Base-by-base conservation (phyloP, 2,113 vertebrate species). In the Salvelinus fontinalis region DNA sequence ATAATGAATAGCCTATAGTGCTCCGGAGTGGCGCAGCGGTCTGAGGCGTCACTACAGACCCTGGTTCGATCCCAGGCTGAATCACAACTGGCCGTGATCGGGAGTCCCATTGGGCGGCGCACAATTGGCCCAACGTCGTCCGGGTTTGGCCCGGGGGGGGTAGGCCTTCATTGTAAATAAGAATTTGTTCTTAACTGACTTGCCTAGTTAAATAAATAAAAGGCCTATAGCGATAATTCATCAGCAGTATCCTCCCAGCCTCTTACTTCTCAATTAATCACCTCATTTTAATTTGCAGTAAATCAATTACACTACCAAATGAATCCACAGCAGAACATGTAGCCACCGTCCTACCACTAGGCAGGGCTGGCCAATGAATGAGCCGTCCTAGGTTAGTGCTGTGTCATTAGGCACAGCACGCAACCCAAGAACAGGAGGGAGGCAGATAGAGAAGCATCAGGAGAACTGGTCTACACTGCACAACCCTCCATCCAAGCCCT, bases 401-500 rank as follows among this genome's bases (percentile, higher is more conserved):
- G 59, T 2, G 34, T 48, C 22, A 24, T 48, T 89, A 83, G 51
- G 78, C 82, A 80, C 67, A 70, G 82, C 73, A n/a, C 64, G 75
- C 79, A 49, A 75, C 79, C 80, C 75, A 49, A 59, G 31, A 75
- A 73, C 70, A 70, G 51, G 27, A 77, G 54, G 70, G 70, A 24
- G 14, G 72, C 69, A 44, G 39, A 44, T 44, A 68, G 54, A 12
- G 66, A 39, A 54, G 51, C 51, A 4, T 48, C 60, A 76, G 34
- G 0, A 70, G 26, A 4, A 60, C 66, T 77, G 57, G 1, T 67
- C n/a, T n/a, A 12, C 9, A 8, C 24, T 24, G 24, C 48, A 71
- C 54, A 68, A 73, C 62, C 44, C 5, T 60, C 16, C 27, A 64
- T 51, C 20, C 27, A 54, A 68, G 6, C 29, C 60, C 73, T 67